Percentiles rank a stretch among this genome's conserved stretches.
These are phyloP conservation scores for Drosophila pegasa DNA, from an alignment of 2,888 invertebrate species.

Conservation along the genomic window DNA sequence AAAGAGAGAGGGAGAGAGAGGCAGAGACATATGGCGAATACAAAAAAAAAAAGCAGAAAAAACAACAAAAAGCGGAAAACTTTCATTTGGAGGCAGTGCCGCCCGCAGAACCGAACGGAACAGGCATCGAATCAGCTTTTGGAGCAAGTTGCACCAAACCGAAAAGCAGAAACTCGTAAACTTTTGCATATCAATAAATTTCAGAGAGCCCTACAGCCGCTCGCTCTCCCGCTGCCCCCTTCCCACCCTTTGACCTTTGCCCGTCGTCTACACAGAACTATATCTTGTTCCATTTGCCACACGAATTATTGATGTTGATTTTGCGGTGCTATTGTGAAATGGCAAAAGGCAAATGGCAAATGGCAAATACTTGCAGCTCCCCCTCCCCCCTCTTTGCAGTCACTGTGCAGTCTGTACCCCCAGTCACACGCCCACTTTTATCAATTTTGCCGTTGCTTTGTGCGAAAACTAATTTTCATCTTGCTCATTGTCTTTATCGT, in stretches of 20 bases:
- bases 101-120: slow-evolving; percentile 46
- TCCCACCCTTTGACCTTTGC: neutral
- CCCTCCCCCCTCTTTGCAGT: slow-evolving; percentile 7
- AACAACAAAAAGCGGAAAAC: slow-evolving; percentile 30
- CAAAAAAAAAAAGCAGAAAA: slow-evolving; percentile 35
- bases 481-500: slow-evolving; percentile 23
- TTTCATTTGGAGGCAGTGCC: slow-evolving; percentile 26
- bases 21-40: slow-evolving; percentile 36
- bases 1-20: slow-evolving; percentile 1
- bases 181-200: slow-evolving; percentile 81
- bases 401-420: slow-evolving; percentile 1
- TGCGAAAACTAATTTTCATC: slow-evolving; percentile 35
- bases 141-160: slow-evolving; percentile 48
- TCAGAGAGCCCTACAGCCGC: slow-evolving; percentile 27
- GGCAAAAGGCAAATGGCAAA: slow-evolving; percentile 47
- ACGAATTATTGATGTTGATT: slow-evolving; percentile 79
- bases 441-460: slow-evolving; percentile 21
- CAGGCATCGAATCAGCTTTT: slow-evolving; percentile 49
- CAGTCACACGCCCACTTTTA: neutral
- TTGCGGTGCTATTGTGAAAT: slow-evolving; percentile 67
- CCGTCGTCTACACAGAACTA: neutral
- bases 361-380: slow-evolving; percentile 59
- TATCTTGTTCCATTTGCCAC: slow-evolving; percentile 42
- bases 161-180: slow-evolving; percentile 68
- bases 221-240: no score